Evolutionary conservation across 2,888 invertebrate genomes (phyloP), one percentile per base, ranked within the genome.

Genomic region (Drosophila greeni): DNA sequence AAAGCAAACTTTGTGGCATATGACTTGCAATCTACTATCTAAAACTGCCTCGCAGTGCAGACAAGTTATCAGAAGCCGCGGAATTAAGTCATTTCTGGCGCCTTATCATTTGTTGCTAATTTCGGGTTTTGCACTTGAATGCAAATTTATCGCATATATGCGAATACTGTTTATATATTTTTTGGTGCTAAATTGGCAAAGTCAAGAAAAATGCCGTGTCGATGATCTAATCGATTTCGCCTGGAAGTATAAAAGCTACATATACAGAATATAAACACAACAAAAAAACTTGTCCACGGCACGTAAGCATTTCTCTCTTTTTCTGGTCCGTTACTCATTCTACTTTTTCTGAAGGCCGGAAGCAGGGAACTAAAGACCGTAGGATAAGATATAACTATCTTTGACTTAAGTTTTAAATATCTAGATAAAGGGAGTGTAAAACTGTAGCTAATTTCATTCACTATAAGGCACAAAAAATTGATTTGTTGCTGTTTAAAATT

Each of bases 201-300:
- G 61, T 18, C 37, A 9, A 49, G 56, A 66, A 66, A 42, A 52
- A 51, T 72, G 66, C 47, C 70, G 43, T 18, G 45, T 36, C 40
- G 78, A 77, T 83, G 78, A 78, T 83, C 84, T 81, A 78, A 83
- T 83, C 68, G 64, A 39, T 40, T 62, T 49, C 40, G 65, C 24
- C 77, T 72, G 74, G 72, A 78, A 77, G 51, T 56, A 49, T 42
- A 54, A 20, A 49, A 24, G 7, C 18, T 29, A 23, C 33, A 26
- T 40, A n/a, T n/a, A n/a, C n/a, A n/a, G 40, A 43, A 18, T 51
- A 43, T 43, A 33, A 16, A 18, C 14, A 36, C 54, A 59, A 39
- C 29, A 31, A 23, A 43, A 59, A 43, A 64, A 31, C 49, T 43
- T 36, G 61, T 64, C 29, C 42, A 20, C 23, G 51, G 78, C 82